Evolutionary conservation across 1,140 invertebrate species (phyloP).

Genomic region (Sarcophaga bullata): DNA sequence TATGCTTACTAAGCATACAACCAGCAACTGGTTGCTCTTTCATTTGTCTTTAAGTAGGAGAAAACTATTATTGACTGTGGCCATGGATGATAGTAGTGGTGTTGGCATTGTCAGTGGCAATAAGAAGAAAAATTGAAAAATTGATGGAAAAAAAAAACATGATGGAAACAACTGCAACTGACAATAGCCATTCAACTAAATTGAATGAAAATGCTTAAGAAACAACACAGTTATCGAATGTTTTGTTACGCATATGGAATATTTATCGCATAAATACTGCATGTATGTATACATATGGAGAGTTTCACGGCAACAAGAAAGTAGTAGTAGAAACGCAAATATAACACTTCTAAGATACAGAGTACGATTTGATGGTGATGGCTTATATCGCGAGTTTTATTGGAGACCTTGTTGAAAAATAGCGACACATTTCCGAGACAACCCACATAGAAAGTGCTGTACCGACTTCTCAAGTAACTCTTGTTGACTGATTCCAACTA

Average conservation of each 20-base stretch:
- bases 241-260: constrained; percentile 19
- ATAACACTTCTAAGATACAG: too few relatives aligned
- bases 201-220: background rate
- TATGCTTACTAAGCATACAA: background rate
- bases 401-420: too few relatives aligned
- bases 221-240: constrained; percentile 6
- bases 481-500: too few relatives aligned
- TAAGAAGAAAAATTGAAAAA: background rate
- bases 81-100: too few relatives aligned
- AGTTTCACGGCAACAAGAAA: too few relatives aligned
- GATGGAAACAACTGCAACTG: background rate
- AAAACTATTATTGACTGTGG: background rate
- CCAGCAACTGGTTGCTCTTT: background rate
- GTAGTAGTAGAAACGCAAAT: too few relatives aligned
- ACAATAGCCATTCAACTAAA: background rate
- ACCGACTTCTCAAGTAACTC: too few relatives aligned
- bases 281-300: too few relatives aligned
- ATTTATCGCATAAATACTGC: background rate
- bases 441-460: too few relatives aligned
- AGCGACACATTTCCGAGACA: too few relatives aligned
- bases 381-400: too few relatives aligned
- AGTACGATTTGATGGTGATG: too few relatives aligned
- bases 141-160: constrained; percentile 12
- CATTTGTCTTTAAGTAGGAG: background rate
- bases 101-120: background rate